Conservation (phyloP, 2,888 invertebrate genomes). For the Andrena dorsata region DNA sequence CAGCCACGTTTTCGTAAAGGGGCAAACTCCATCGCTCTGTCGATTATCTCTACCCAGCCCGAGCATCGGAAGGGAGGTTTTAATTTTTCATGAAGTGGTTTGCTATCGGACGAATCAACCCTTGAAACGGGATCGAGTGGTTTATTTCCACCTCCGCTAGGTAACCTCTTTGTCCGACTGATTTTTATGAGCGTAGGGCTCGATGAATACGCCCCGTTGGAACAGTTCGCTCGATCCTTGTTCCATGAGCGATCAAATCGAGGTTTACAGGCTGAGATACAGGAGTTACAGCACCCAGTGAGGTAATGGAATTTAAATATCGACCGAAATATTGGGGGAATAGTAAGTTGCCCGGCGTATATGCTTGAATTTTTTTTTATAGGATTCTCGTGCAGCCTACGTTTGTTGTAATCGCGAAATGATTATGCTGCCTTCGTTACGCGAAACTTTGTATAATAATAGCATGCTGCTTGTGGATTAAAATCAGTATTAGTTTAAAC, state of each 20-base stretch:
- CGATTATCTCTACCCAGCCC: conserved; percentile 6
- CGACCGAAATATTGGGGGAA: background rate
- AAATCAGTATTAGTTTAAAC: too few relatives aligned
- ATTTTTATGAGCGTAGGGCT: background rate
- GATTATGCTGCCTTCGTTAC: too few relatives aligned
- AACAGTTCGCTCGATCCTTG: background rate
- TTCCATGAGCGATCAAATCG: conserved; percentile 1
- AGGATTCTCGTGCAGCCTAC: too few relatives aligned
- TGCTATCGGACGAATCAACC: background rate
- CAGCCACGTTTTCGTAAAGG: conserved; percentile 22
- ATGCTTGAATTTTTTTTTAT: too few relatives aligned
- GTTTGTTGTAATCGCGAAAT: too few relatives aligned
- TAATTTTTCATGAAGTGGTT: conserved; percentile 25
- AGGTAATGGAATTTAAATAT: conserved; percentile 20
- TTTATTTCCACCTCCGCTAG: background rate
- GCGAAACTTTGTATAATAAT: too few relatives aligned
- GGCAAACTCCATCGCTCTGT: background rate
- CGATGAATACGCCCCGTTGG: background rate
- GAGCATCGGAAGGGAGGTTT: background rate
- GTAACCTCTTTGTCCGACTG: background rate
- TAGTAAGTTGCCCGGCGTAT: too few relatives aligned
- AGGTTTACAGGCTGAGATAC: background rate
- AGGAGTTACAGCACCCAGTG: background rate
- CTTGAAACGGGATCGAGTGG: background rate
- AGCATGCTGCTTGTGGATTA: too few relatives aligned